These are phyloP conservation scores for Muscicapa comitata DNA, from an alignment of 2,797 vertebrate species.

Conservation along the genomic window DNA sequence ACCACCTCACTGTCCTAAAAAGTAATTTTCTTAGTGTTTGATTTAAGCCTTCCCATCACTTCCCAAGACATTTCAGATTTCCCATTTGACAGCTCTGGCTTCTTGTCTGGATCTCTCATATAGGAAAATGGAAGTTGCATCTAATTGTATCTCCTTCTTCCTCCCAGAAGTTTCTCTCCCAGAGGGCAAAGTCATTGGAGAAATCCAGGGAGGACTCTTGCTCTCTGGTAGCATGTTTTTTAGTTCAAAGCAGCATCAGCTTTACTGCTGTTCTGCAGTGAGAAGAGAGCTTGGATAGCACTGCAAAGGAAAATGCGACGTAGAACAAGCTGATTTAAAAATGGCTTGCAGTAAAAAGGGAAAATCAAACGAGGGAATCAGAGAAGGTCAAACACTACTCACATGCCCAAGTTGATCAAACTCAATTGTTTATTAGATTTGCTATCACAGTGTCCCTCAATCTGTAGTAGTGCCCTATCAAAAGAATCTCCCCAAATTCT, in stretches of 20 bases:
- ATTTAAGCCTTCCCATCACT: neutral
- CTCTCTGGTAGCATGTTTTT: neutral
- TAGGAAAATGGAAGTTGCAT: neutral
- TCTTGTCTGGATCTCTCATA: neutral
- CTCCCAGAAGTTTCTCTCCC: neutral
- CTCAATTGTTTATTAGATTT: neutral
- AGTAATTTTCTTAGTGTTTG: neutral
- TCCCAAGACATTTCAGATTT: neutral
- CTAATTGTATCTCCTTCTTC: neutral
- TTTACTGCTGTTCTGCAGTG: neutral
- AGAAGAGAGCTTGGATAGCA: neutral
- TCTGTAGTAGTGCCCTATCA: neutral
- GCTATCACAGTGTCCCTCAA: neutral
- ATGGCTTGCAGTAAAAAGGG: constrained; percentile 8
- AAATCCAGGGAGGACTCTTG: neutral
- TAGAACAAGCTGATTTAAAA: constrained; percentile 50
- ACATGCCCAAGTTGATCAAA: neutral
- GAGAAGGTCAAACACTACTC: constrained; percentile 44
- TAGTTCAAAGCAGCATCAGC: neutral
- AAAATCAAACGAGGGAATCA: constrained; percentile 5
- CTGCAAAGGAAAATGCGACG: neutral
- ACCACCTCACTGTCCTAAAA: neutral
- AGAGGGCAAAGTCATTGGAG: neutral
- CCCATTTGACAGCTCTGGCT: neutral
- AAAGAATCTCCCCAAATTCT: neutral